Conservation (phyloP, 2,113 vertebrate genomes). For the Rhinolophus sinicus region DNA sequence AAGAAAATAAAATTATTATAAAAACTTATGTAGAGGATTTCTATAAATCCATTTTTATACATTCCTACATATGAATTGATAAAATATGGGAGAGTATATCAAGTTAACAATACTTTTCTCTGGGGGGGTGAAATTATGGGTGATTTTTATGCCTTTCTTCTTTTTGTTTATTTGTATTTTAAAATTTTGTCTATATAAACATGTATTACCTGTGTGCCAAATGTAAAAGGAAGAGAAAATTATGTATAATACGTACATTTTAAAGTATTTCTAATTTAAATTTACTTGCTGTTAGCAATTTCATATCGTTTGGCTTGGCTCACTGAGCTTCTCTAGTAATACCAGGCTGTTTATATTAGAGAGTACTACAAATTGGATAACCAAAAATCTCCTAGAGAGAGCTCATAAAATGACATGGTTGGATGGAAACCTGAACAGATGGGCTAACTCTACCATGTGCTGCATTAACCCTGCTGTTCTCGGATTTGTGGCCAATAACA, state of each 20-base stretch:
- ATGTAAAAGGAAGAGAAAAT: constrained; percentile 59
- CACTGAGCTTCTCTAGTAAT: constrained; percentile 75
- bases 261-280: constrained; percentile 71
- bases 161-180: constrained; percentile 37
- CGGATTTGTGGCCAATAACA: constrained; percentile 78
- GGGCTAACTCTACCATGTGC: constrained; percentile 81
- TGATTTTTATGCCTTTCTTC: constrained; percentile 21
- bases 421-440: constrained; percentile 84
- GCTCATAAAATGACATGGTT: constrained; percentile 79
- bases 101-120: neutral
- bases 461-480: constrained; percentile 80
- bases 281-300: constrained; percentile 72
- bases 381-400: constrained; percentile 80
- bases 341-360: constrained; percentile 79
- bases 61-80: neutral
- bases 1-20: neutral
- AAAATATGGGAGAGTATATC: neutral
- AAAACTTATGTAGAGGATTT: neutral
- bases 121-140: neutral
- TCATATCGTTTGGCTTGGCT: constrained; percentile 75
- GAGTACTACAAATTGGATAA: constrained; percentile 80
- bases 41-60: neutral
- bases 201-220: constrained; percentile 20
- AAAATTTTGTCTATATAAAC: neutral
- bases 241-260: constrained; percentile 51